Conservation (phyloP, 2,888 invertebrate species). For the Willowsia nigromaculata region DNA sequence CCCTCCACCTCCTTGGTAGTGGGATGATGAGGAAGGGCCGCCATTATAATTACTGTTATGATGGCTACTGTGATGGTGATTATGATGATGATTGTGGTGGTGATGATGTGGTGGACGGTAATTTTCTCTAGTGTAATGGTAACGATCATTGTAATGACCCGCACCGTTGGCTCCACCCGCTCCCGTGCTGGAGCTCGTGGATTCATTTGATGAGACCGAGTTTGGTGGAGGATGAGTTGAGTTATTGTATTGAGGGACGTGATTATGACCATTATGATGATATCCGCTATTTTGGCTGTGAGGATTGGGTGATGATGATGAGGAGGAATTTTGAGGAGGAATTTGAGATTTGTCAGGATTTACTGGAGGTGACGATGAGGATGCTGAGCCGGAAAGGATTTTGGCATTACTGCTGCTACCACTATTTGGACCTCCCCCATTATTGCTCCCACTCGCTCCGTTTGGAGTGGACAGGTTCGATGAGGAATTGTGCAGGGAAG, state of each 20-base stretch:
- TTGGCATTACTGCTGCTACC: constrained; percentile 48
- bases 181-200: constrained; percentile 57
- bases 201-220: constrained; percentile 70
- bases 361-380: constrained; percentile 35
- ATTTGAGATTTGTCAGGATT: constrained; percentile 52
- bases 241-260: constrained; percentile 67
- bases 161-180: constrained; percentile 47
- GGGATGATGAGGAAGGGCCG: constrained; percentile 34
- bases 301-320: constrained; percentile 61
- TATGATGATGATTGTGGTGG: constrained; percentile 60
- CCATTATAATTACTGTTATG: constrained; percentile 62
- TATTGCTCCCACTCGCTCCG: constrained; percentile 44
- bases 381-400: constrained; percentile 51
- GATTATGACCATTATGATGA: constrained; percentile 60
- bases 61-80: constrained; percentile 65
- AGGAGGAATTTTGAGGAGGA: constrained; percentile 57
- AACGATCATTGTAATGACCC: constrained; percentile 72
- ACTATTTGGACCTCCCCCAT: constrained; percentile 45
- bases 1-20: constrained; percentile 59
- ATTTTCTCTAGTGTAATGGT: constrained; percentile 73
- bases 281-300: constrained; percentile 65
- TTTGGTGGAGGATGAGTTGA: constrained; percentile 65
- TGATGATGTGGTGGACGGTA: constrained; percentile 74
- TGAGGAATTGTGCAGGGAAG: constrained; percentile 71
- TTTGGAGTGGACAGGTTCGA: constrained; percentile 60